Evolutionary conservation across 2,113 vertebrate species (phyloP).

Genomic region (Hyperopisus bebe): DNA sequence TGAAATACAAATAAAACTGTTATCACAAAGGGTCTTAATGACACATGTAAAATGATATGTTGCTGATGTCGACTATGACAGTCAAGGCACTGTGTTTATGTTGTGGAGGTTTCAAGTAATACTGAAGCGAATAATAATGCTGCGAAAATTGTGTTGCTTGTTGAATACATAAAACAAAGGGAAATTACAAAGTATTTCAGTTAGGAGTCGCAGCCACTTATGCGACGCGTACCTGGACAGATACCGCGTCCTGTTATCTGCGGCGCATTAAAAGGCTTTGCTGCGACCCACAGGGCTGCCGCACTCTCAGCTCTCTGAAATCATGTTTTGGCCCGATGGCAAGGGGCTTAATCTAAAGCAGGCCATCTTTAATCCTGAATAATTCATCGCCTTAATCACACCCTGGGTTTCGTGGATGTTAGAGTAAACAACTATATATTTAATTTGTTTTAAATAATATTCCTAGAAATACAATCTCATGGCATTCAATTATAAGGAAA

Average conservation of each 20-base stretch:
- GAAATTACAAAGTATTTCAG: neutral
- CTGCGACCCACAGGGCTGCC: neutral
- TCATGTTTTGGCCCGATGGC: neutral
- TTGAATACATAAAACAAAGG: neutral
- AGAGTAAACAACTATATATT: conserved; percentile 1
- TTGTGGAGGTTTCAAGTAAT: neutral
- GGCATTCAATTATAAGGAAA: neutral
- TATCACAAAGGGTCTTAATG: neutral
- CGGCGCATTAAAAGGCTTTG: neutral
- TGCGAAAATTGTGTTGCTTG: neutral
- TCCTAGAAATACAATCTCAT: neutral
- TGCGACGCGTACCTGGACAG: neutral
- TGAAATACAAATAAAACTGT: neutral
- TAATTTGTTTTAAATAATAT: neutral
- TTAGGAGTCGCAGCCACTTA: neutral
- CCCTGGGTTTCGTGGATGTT: neutral
- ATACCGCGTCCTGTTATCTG: neutral
- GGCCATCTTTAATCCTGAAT: neutral
- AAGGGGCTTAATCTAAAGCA: neutral
- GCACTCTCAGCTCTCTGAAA: neutral
- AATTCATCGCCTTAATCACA: conserved; percentile 1
- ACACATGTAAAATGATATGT: neutral
- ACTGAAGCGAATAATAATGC: neutral
- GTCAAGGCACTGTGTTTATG: neutral
- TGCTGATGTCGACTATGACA: neutral